Conservation (phyloP, 2,797 vertebrate genomes). For the Saxicola maurus region DNA sequence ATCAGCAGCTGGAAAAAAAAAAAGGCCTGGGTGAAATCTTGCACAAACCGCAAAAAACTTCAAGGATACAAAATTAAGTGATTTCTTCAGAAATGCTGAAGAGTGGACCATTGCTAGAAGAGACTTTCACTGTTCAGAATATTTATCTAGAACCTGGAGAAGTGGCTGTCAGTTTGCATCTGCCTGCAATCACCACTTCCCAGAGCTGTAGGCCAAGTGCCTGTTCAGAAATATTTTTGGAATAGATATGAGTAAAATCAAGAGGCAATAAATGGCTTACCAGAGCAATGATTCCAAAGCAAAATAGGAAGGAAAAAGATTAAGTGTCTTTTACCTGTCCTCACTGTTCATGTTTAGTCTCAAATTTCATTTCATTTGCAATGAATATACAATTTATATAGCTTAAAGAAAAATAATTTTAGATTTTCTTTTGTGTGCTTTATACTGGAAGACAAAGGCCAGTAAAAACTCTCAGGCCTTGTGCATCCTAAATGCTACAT, state of each 20-base stretch:
- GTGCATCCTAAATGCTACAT: neutral
- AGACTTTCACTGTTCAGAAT: neutral
- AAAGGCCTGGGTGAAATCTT: neutral
- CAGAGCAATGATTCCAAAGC: neutral
- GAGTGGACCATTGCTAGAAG: neutral
- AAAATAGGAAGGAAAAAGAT: neutral
- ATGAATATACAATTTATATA: neutral
- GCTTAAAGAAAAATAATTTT: neutral
- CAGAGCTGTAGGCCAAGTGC: neutral
- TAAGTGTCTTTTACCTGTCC: neutral
- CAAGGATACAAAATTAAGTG: neutral
- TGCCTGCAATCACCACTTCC: neutral
- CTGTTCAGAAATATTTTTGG: neutral
- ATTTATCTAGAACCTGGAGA: neutral
- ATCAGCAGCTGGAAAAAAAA: neutral
- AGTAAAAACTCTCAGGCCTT: neutral
- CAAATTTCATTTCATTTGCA: neutral
- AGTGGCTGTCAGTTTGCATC: neutral
- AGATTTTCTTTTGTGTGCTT: neutral
- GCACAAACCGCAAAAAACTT: neutral
- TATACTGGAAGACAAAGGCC: neutral
- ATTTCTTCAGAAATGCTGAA: neutral
- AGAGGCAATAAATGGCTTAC: neutral
- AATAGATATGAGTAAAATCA: neutral
- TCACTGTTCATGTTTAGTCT: neutral